phyloP scores from a whole-genome alignment of 2,113 vertebrate genomes.

The Himantopus leucocephalus region DNA sequence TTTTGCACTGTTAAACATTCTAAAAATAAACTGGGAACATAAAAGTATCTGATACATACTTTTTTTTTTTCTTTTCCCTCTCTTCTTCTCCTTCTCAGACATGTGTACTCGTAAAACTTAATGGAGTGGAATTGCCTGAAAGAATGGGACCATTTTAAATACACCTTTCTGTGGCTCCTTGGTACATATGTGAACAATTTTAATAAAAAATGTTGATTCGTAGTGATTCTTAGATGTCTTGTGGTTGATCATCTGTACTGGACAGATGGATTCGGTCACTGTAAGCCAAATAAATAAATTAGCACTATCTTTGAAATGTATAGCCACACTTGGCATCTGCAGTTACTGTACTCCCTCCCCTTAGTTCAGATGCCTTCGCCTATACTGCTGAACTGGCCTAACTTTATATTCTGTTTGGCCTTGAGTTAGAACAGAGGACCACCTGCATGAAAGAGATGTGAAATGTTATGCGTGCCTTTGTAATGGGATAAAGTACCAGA shows the following conservation, averaged over 20 bases:
- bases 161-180: constrained; percentile 51
- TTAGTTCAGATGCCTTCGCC: constrained; percentile 53
- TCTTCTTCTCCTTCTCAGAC: neutral
- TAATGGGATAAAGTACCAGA: constrained; percentile 69
- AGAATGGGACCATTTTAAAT: constrained; percentile 39
- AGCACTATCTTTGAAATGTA: constrained; percentile 71
- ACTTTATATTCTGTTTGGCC: constrained; percentile 56
- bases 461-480: constrained; percentile 69
- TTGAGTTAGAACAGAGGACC: constrained; percentile 65
- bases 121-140: constrained; percentile 58
- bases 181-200: constrained; percentile 73
- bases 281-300: constrained; percentile 75
- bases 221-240: constrained; percentile 30
- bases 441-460: constrained; percentile 67
- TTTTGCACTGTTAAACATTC: neutral
- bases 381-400: constrained; percentile 46
- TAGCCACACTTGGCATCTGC: constrained; percentile 64
- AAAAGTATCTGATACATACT: neutral
- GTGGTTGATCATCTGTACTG: constrained; percentile 53
- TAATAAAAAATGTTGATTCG: neutral
- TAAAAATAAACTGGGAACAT: constrained; percentile 37
- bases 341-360: constrained; percentile 22
- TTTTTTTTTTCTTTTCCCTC: neutral
- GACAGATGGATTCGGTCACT: constrained; percentile 67
- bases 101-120: constrained; percentile 56